Evolutionary conservation across 2,888 invertebrate species (phyloP).

Genomic region (Clusia tigrina): DNA sequence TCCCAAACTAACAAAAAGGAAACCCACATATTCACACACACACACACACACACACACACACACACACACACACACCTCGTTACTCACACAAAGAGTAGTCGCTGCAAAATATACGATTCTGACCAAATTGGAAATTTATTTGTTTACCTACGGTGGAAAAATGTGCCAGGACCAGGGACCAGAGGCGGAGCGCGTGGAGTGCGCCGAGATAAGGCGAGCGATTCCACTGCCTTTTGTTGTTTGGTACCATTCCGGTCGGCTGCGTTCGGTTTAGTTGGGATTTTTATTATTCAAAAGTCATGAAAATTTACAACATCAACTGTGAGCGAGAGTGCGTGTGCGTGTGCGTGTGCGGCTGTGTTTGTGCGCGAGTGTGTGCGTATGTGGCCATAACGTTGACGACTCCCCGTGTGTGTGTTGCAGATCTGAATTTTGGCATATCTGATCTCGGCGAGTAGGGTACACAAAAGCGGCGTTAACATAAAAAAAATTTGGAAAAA

Average conservation of each 20-base stretch:
- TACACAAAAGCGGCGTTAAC: not conserved
- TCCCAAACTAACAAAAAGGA: no score
- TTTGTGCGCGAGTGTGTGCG: no score
- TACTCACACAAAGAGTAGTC: no score
- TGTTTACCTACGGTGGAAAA: constrained; percentile 41
- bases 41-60: no score
- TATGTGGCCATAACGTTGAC: no score
- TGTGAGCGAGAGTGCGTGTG: not conserved
- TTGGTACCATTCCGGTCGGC: constrained; percentile 40
- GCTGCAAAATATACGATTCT: constrained; percentile 49
- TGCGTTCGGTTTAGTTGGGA: not conserved
- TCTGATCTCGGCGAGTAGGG: not conserved
- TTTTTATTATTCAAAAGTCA: constrained; percentile 47
- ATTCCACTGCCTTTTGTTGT: no score
- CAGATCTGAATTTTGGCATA: not conserved
- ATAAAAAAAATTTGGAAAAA: not conserved
- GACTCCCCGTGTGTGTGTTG: not conserved
- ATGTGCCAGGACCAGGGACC: not conserved
- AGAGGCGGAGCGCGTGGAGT: not conserved
- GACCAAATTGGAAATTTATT: constrained; percentile 55
- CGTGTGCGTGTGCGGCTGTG: not conserved
- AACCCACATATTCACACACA: no score
- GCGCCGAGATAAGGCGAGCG: no score
- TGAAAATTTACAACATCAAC: constrained; percentile 51
- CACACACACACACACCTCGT: no score